Evolutionary conservation across 2,797 vertebrate genomes (phyloP), one percentile per base, ranked within the genome.

Genomic region (Oceanodroma leucorhoa): DNA sequence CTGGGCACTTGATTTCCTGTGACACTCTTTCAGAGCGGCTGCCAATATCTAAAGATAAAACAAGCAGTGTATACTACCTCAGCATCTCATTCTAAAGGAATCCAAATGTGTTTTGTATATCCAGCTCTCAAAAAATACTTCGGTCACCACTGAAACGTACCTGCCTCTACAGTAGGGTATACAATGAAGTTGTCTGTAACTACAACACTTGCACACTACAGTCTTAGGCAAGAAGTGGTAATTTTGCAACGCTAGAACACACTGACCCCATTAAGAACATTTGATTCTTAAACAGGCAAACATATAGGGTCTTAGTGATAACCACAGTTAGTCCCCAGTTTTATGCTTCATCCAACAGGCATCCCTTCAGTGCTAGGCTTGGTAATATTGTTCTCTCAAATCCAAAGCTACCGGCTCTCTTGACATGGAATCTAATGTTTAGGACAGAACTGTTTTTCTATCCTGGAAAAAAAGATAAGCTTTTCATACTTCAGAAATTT

Each of bases 31-130:
- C 97, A 99, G 97, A 22, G 99, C 98, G 1, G 98, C 97, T 20
- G 99, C 99, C 96, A 99, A 93, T 93, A 99, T 99, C 99, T 99
- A 93, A 75, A 72, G 57, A 83, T 6, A 91, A 82, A 87, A 46
- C 34, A 70, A 93, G 34, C 10, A 69, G 27, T 34, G 96, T 85
- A 83, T 38, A 67, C 20, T 66, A 75, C 20, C 64, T 70, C 43
- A 64, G 40, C 26, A 75, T 36, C 62, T 70, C 46, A 65, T 32
- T 81, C 73, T 76, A 57, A 29, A 81, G 27, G 54, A 89, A 82
- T 38, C 19, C 46, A 81, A 40, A 12, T 0, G 7, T 4, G 5
- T 30, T 87, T 77, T 65, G 8, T 16, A 43, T 26, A 69, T 8
- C 14, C 43, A 82, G 23, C 41, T 84, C 41, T 73, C 41, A 77